phyloP scores from a whole-genome alignment of 2,888 invertebrate species.

The Antheraea assamensis region DNA sequence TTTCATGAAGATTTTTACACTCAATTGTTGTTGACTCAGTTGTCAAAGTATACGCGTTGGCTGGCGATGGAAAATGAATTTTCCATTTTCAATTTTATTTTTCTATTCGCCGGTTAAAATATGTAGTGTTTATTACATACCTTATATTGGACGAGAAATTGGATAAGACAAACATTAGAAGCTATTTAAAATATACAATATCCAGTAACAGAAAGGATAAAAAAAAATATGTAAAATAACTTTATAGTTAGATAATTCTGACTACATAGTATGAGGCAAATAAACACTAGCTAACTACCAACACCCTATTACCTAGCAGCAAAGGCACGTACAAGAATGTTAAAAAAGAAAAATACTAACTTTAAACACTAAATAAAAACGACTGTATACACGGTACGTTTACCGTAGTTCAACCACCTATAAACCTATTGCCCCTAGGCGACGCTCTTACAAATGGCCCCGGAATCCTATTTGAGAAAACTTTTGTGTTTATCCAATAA shows the following conservation, averaged over 20 bases:
- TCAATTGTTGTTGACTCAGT: too few species aligned
- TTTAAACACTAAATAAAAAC: neutral
- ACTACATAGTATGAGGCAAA: neutral
- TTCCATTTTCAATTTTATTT: too few species aligned
- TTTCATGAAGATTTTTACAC: too few species aligned
- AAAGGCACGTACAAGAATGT: neutral
- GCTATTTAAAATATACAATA: too few species aligned
- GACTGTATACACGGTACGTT: neutral
- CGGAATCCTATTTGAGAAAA: slow-evolving; percentile 10
- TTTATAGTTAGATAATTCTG: neutral
- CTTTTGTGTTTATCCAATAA: slow-evolving; percentile 3
- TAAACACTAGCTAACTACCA: neutral
- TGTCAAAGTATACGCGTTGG: too few species aligned
- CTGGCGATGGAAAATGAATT: too few species aligned
- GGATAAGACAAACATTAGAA: too few species aligned
- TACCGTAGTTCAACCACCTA: neutral
- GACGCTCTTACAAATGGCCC: slow-evolving; percentile 3
- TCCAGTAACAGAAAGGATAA: too few species aligned
- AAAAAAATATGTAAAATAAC: too few species aligned
- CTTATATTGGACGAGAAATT: too few species aligned
- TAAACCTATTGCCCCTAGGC: neutral
- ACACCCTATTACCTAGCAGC: neutral
- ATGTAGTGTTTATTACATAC: too few species aligned
- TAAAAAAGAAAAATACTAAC: neutral
- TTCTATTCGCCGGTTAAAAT: too few species aligned